phyloP scores from a whole-genome alignment of 2,113 vertebrate genomes.

The Myiopsitta monachus region DNA sequence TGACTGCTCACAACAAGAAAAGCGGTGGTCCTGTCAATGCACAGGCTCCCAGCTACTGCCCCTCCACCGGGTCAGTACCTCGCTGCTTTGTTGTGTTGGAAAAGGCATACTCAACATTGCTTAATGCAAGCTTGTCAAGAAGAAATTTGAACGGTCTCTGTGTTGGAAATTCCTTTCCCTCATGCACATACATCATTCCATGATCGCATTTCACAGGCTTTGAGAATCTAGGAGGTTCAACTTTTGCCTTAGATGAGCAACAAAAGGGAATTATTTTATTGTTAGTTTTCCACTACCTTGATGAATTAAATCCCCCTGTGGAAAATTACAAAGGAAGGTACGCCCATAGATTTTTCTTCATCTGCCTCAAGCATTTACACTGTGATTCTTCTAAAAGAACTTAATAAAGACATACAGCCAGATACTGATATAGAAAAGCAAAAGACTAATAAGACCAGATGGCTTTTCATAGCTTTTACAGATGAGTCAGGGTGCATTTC shows the following conservation, averaged over 20 bases:
- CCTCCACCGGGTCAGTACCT: too few species aligned
- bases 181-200: accelerated
- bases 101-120: accelerated
- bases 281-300: neutral
- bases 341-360: neutral
- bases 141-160: neutral
- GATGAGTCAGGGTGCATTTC: neutral
- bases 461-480: conserved; percentile 3
- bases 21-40: accelerated
- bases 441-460: neutral
- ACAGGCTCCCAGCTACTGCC: neutral
- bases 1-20: neutral
- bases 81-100: accelerated
- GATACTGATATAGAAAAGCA: neutral
- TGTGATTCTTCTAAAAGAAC: neutral
- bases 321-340: neutral
- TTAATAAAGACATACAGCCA: neutral
- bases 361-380: neutral
- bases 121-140: accelerated
- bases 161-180: neutral
- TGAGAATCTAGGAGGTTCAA: neutral
- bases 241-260: accelerated
- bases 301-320: neutral
- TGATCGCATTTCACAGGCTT: neutral
- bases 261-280: neutral